A percentile compares a stretch with the other conserved stretches of the same genome.
These are phyloP conservation scores for Colostygia pectinataria DNA, from an alignment of 2,888 invertebrate species.

Conservation along the genomic window DNA sequence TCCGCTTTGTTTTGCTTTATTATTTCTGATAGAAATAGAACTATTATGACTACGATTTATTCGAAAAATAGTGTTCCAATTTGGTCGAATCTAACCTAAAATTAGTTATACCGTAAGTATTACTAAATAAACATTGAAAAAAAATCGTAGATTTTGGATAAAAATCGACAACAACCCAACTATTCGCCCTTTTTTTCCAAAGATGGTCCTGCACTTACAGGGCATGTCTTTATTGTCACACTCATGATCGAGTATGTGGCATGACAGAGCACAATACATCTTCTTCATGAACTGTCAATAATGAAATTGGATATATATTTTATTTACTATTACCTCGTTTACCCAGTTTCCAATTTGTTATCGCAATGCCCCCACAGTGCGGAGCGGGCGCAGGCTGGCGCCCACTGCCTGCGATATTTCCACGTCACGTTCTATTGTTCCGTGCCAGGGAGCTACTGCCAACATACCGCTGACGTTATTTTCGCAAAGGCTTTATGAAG, in stretches of 20 bases:
- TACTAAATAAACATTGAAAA: no score
- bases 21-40: no score
- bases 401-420: conserved; percentile 54
- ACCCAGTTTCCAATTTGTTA: conserved; percentile 61
- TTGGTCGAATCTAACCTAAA: no score
- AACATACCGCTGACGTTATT: conserved; percentile 15
- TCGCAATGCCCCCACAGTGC: conserved; percentile 36
- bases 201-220: no score
- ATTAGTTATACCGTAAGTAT: no score
- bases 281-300: conserved; percentile 44
- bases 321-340: conserved; percentile 56
- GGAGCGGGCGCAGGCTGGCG: conserved; percentile 24
- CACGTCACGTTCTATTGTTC: conserved; percentile 56
- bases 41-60: no score
- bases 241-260: conserved; percentile 9
- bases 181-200: no score
- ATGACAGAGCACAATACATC: conserved; percentile 23
- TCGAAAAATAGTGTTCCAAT: no score
- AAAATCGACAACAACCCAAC: no score
- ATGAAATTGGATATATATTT: conserved; percentile 56
- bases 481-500: conserved; percentile 3
- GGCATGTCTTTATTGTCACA: no score
- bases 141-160: no score
- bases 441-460: conserved; percentile 28
- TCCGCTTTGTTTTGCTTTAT: no score